These are phyloP conservation scores for Anneissia japonica DNA, from an alignment of 35 echinoderm and acorn worm genomes.

Conservation along the genomic window DNA sequence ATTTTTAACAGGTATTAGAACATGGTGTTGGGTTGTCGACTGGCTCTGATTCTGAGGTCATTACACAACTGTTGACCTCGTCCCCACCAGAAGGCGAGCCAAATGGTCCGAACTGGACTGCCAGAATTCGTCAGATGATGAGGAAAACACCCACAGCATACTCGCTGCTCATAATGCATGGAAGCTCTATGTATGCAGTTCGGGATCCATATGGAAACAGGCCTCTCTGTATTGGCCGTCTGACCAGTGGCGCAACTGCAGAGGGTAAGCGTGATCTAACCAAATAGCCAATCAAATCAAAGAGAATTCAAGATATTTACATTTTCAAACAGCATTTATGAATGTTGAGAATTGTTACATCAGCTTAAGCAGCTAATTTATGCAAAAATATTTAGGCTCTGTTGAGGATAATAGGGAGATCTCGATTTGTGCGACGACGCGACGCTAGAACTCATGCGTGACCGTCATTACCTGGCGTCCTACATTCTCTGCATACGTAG, in stretches of 20 bases:
- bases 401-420: no score
- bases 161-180: slow-evolving; percentile 76
- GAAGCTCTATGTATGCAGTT: slow-evolving; percentile 72
- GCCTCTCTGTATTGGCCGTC: slow-evolving; percentile 75
- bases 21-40: slow-evolving; percentile 89
- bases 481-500: no score
- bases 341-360: no score
- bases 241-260: slow-evolving; percentile 21
- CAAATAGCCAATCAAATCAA: no score
- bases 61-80: slow-evolving; percentile 74
- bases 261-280: background rate
- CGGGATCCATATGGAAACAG: slow-evolving; percentile 97
- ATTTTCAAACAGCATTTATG: no score
- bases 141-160: slow-evolving; percentile 70
- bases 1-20: slow-evolving; percentile 54
- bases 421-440: no score
- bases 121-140: slow-evolving; percentile 84
- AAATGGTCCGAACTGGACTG: slow-evolving; percentile 81
- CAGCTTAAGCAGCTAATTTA: no score
- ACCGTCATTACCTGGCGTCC: no score
- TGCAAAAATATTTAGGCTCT: no score
- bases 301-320: no score
- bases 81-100: slow-evolving; percentile 80
- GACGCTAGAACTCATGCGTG: no score
- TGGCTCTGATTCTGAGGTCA: slow-evolving; percentile 80